phyloP scores from a whole-genome alignment of 2,797 vertebrate species.

The Gambusia yucatana region DNA sequence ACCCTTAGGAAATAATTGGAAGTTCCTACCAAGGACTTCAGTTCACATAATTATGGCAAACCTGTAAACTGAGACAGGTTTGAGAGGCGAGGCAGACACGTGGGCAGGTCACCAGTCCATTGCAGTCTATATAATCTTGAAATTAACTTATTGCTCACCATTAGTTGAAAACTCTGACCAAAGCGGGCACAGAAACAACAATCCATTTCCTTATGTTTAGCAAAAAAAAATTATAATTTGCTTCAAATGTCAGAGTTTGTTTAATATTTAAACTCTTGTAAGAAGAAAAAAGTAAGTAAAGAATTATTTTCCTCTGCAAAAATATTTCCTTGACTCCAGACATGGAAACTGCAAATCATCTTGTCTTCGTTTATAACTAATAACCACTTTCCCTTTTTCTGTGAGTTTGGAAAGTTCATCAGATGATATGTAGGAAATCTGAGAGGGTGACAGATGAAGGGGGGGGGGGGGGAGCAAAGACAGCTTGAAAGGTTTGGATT shows the following conservation, averaged over 20 bases:
- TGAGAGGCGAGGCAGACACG: no score
- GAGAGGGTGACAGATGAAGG: constrained; percentile 57
- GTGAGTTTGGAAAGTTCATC: constrained; percentile 65
- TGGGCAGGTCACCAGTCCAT: no score
- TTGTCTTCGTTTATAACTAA: constrained; percentile 24
- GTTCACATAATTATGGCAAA: neutral
- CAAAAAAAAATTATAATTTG: neutral
- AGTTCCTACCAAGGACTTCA: neutral
- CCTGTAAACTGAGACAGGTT: neutral
- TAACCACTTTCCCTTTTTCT: constrained; percentile 41
- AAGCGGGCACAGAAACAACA: neutral
- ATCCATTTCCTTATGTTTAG: neutral
- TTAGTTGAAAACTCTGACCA: neutral
- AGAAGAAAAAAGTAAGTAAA: neutral
- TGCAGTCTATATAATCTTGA: neutral
- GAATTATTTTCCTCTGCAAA: constrained; percentile 2
- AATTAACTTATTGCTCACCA: neutral
- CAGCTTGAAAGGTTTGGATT: constrained; percentile 36
- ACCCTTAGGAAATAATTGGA: neutral
- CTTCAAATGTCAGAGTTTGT: neutral
- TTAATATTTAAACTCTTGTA: neutral
- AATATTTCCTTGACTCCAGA: constrained; percentile 7
- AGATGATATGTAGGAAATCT: constrained; percentile 47
- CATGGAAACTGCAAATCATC: constrained; percentile 30
- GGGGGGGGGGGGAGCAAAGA: constrained; percentile 39